phyloP scores from a whole-genome alignment of 2,797 vertebrate genomes.

The Siniperca undulata region DNA sequence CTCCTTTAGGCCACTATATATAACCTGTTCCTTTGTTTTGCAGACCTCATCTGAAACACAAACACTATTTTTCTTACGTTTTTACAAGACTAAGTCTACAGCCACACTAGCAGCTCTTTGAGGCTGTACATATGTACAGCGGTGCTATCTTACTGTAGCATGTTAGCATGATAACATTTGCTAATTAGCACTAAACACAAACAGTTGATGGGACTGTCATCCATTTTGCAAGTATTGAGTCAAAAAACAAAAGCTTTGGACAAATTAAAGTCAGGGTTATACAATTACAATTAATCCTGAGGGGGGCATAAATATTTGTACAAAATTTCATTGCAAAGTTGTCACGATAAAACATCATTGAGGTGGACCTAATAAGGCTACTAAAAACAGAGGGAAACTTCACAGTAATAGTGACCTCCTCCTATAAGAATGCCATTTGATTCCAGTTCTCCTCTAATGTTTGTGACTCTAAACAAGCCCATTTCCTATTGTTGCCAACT shows the following conservation, averaged over 20 bases:
- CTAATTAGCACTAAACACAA: not conserved
- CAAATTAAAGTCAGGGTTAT: not conserved
- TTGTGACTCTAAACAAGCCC: conserved; percentile 39
- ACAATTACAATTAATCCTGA: not conserved
- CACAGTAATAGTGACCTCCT: conserved; percentile 7
- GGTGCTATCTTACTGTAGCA: no score
- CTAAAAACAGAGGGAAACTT: not conserved
- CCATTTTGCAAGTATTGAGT: no score
- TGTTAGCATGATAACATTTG: no score
- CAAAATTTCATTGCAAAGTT: not conserved
- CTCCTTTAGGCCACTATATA: not conserved
- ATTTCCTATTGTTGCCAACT: conserved; percentile 50
- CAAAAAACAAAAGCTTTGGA: not conserved
- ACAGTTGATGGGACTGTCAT: no score
- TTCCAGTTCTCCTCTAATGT: conserved; percentile 29
- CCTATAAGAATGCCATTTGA: conserved; percentile 23
- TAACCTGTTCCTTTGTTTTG: not conserved
- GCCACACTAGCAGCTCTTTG: not conserved
- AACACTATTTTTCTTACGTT: not conserved
- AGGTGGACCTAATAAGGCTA: not conserved
- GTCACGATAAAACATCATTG: not conserved
- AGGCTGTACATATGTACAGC: no score
- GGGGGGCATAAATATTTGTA: not conserved
- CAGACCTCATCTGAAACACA: not conserved
- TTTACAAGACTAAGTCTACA: not conserved